Conservation (phyloP, 2,797 vertebrate genomes). For the Enteromius unitaeniatus region DNA sequence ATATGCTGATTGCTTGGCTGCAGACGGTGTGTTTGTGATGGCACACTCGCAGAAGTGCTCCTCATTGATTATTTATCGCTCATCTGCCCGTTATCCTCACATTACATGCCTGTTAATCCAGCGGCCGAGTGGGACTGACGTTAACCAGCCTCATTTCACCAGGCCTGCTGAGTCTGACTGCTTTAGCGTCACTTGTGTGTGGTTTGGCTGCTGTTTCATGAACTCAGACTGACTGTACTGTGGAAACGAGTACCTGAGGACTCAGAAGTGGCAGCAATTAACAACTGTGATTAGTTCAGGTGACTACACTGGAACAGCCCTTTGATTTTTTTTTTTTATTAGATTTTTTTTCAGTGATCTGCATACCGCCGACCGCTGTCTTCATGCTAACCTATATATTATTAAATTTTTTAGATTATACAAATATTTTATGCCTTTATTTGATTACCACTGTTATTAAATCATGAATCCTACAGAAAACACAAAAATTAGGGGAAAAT, state of each 20-base stretch:
- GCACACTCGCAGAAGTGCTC: constrained; percentile 70
- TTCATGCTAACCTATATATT: no score
- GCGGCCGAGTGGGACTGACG: constrained; percentile 64
- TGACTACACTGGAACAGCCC: not conserved
- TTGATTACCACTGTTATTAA: no score
- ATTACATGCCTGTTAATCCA: constrained; percentile 73
- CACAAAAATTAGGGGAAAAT: no score
- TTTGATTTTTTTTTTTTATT: no score
- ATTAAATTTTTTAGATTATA: no score
- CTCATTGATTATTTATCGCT: constrained; percentile 85
- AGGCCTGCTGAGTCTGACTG: constrained; percentile 18
- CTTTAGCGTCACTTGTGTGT: not conserved
- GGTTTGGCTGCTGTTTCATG: not conserved
- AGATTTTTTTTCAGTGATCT: no score
- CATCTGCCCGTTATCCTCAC: constrained; percentile 72
- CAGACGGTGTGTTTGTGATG: constrained; percentile 88
- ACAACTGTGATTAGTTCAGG: not conserved
- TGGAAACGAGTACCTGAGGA: not conserved
- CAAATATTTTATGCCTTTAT: no score
- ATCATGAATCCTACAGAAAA: no score
- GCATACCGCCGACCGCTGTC: no score
- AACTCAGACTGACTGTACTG: not conserved
- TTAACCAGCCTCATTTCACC: constrained; percentile 57
- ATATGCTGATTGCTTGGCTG: constrained; percentile 97
- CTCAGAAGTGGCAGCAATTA: not conserved